A percentile compares a stretch with the other conserved stretches of the same genome.
These are phyloP conservation scores for Microtus oregoni DNA, from an alignment of 2,113 vertebrate species.

Conservation along the genomic window DNA sequence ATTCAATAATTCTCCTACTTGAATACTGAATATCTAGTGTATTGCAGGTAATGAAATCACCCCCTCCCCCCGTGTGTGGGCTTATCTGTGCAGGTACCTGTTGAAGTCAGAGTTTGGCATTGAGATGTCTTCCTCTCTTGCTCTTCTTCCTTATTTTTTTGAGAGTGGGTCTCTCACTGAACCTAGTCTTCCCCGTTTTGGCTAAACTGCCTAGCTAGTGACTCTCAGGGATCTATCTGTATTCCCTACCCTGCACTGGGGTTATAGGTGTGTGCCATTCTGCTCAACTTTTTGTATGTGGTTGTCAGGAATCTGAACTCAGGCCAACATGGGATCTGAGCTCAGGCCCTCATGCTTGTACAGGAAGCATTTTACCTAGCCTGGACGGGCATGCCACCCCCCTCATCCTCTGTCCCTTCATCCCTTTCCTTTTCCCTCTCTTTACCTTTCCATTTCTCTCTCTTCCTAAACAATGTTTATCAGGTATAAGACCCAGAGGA, in stretches of 20 bases:
- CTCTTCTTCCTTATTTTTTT: neutral
- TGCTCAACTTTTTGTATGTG: neutral
- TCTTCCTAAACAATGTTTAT: neutral
- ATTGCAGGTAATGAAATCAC: neutral
- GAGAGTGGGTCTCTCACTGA: neutral
- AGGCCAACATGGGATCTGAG: neutral
- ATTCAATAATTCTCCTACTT: conserved; percentile 17
- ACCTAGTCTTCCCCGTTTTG: neutral
- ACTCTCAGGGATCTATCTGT: neutral
- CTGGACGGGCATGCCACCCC: neutral
- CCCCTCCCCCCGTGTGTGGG: neutral
- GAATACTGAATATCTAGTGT: neutral
- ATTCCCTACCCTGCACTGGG: neutral
- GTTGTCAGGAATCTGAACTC: neutral
- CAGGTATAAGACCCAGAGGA: neutral
- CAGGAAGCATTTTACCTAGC: neutral
- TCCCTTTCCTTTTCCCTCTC: neutral
- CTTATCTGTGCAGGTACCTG: neutral
- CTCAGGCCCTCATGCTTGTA: neutral
- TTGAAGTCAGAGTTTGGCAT: neutral
- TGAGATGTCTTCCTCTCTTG: neutral
- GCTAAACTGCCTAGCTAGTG: neutral
- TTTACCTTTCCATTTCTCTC: neutral
- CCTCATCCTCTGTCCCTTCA: neutral
- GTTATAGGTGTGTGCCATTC: neutral